Percentiles rank a stretch among this genome's conserved stretches.
phyloP scores from a whole-genome alignment of 2,797 vertebrate genomes.

The Sebastes reedi region DNA sequence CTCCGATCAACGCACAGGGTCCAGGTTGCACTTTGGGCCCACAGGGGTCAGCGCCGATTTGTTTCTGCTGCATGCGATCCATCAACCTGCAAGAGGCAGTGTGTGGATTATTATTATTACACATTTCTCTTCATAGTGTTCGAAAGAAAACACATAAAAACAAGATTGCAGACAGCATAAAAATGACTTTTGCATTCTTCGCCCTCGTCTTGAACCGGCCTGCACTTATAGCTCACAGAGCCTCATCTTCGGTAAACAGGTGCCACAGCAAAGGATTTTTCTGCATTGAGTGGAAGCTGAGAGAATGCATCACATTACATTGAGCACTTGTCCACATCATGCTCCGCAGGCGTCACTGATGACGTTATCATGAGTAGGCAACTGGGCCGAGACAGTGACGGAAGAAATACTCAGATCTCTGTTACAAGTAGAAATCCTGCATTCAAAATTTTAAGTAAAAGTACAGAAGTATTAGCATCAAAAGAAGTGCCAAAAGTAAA shows the following conservation, averaged over 20 bases:
- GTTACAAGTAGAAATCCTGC: background rate
- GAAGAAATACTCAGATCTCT: background rate
- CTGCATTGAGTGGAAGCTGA: conserved; percentile 1
- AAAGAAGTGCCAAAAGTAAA: background rate
- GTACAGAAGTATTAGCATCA: background rate
- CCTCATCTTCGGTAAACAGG: background rate
- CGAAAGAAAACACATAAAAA: background rate
- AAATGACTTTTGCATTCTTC: conserved; percentile 17
- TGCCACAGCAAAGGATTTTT: background rate
- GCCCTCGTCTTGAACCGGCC: background rate
- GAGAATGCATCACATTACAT: background rate
- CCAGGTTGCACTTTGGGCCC: conserved; percentile 52
- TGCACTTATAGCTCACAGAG: background rate
- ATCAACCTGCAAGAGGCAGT: conserved; percentile 61
- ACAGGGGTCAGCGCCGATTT: conserved; percentile 43
- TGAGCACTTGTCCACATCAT: conserved; percentile 19
- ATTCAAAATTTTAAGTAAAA: background rate
- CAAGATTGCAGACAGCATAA: background rate
- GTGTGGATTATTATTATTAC: background rate
- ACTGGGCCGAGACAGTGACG: background rate
- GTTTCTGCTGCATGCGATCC: conserved; percentile 66
- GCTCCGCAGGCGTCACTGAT: conserved; percentile 20
- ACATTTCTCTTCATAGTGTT: background rate
- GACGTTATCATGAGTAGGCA: conserved; percentile 40
- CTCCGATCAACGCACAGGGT: conserved; percentile 32